Evolutionary conservation across 2,888 invertebrate genomes (phyloP).

Genomic region (Hyposoter dolosus): DNA sequence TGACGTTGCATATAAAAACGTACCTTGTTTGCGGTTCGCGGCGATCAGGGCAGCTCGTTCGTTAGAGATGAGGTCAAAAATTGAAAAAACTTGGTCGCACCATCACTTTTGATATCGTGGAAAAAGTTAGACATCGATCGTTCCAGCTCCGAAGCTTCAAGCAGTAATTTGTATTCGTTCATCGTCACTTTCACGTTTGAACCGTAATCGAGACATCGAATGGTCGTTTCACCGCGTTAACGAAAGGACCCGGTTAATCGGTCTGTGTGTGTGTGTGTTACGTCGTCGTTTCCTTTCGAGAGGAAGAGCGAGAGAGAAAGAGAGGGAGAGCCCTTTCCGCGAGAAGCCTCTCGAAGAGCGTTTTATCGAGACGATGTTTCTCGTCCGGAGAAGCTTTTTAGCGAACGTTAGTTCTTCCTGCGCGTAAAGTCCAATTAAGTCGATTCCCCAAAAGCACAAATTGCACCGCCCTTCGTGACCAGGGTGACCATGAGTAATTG

Average conservation of each 20-base stretch:
- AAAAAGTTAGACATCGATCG: not conserved
- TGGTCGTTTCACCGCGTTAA: constrained; percentile 24
- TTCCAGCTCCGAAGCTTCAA: constrained; percentile 68
- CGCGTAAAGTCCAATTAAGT: constrained; percentile 75
- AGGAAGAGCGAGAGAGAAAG: too few species aligned
- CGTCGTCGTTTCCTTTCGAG: not conserved
- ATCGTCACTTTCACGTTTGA: constrained; percentile 29
- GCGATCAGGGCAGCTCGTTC: not conserved
- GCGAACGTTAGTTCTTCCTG: constrained; percentile 76
- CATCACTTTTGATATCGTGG: constrained; percentile 2
- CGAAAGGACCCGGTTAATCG: not conserved
- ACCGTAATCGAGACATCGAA: constrained; percentile 19
- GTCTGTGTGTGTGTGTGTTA: not conserved
- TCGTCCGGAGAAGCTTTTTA: constrained; percentile 73
- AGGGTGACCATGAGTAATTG: constrained; percentile 36
- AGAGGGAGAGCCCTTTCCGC: not conserved
- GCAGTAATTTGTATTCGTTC: constrained; percentile 34
- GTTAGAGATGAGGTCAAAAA: not conserved
- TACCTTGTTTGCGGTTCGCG: constrained; percentile 15
- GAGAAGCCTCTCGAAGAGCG: constrained; percentile 61
- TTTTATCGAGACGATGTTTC: constrained; percentile 71
- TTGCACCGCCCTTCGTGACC: constrained; percentile 35
- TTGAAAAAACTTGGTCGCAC: constrained; percentile 12
- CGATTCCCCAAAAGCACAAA: constrained; percentile 37
- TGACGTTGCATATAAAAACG: not conserved